A percentile compares a stretch with the other conserved stretches of the same genome.
Evolutionary conservation across 2,888 invertebrate species (phyloP).

Genomic region (Craniophora ligustri): DNA sequence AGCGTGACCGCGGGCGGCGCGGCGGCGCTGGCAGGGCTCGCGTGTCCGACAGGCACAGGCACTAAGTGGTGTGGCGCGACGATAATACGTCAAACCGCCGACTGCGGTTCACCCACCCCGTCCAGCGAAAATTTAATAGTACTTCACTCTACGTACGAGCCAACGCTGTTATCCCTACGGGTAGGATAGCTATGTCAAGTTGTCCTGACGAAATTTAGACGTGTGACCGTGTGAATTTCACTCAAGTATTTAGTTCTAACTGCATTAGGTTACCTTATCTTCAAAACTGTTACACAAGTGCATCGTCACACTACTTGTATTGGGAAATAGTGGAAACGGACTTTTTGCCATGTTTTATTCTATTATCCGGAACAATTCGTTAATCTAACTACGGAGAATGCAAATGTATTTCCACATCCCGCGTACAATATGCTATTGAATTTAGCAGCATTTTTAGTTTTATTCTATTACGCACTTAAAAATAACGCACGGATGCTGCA

Average conservation of each 20-base stretch:
- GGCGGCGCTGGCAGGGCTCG: slow-evolving; percentile 45
- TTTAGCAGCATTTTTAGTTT: slow-evolving; percentile 40
- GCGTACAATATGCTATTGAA: slow-evolving; percentile 9
- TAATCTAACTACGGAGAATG: background rate
- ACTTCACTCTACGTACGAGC: slow-evolving; percentile 48
- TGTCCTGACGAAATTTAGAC: slow-evolving; percentile 4
- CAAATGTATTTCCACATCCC: slow-evolving; percentile 8
- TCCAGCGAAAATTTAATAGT: slow-evolving; percentile 71
- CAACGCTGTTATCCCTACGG: slow-evolving; percentile 28
- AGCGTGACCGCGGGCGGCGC: slow-evolving; percentile 33
- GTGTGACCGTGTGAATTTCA: background rate
- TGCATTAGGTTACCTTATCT: background rate
- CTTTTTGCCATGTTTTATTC: background rate
- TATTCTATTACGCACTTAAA: slow-evolving; percentile 34
- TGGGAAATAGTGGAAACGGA: background rate
- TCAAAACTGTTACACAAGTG: background rate
- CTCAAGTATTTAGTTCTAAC: background rate
- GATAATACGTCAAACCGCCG: slow-evolving; percentile 80
- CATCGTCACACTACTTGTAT: background rate
- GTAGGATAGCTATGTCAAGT: slow-evolving; percentile 8
- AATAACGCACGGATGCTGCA: slow-evolving; percentile 19
- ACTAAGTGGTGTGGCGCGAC: slow-evolving; percentile 74
- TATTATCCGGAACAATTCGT: background rate
- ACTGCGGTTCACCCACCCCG: slow-evolving; percentile 67
- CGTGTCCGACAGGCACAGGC: slow-evolving; percentile 56